Percentiles rank a stretch among this genome's conserved stretches.
Conservation (phyloP, 2,888 invertebrate genomes). For the Pristionchus japonicus region DNA sequence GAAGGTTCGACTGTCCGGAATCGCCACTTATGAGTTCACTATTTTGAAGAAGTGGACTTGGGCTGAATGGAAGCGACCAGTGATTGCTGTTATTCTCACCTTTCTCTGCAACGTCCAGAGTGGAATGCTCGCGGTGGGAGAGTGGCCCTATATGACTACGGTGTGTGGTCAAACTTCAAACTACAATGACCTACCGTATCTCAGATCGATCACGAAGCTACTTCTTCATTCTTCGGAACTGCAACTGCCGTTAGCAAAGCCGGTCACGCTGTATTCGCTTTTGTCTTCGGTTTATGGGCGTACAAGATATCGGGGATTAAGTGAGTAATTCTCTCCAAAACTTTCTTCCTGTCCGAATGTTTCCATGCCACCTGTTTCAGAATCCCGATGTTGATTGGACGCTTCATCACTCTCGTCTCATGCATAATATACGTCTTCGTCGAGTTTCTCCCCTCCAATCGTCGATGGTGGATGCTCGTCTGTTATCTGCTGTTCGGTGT, state of each 20-base stretch:
- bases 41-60: neutral
- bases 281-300: neutral
- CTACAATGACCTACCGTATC: neutral
- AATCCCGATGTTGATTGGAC: neutral
- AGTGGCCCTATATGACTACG: neutral
- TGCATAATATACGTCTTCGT: neutral
- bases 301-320: neutral
- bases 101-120: neutral
- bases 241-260: neutral
- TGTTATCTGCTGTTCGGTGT: neutral
- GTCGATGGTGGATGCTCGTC: conserved; percentile 3
- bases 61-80: neutral
- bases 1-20: neutral
- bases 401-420: neutral
- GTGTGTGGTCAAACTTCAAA: neutral
- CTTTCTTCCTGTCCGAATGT: too few relatives aligned
- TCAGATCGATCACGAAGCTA: neutral
- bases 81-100: neutral
- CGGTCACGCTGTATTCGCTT: neutral
- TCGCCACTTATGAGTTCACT: neutral
- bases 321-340: neutral
- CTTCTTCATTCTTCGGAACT: neutral
- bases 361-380: neutral
- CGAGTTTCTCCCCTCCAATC: neutral
- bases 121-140: neutral